Base-by-base conservation (phyloP, 2,113 vertebrate genomes). In the Hippocampus abdominalis region DNA sequence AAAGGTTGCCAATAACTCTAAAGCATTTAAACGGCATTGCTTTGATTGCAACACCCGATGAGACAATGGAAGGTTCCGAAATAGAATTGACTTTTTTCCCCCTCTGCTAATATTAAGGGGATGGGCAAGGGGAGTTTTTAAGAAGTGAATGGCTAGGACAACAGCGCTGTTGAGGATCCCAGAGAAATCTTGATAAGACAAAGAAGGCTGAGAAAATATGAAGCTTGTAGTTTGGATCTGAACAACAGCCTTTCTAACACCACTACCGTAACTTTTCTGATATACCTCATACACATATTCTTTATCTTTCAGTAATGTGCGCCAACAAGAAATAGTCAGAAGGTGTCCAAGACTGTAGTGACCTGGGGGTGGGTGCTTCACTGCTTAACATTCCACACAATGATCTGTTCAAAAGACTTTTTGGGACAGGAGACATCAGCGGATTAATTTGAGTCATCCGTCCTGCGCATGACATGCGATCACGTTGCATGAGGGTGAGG, bases 381-480 rank as follows among this genome's bases (percentile, higher is more conserved):
- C 21, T 64, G 36, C 1, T 20, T 62, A 13, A 70, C 71, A 57
- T 70, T 68, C 74, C 76, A 70, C 10, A 10, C 61, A 16, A 67
- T 39, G 25, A 13, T 46, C 40, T 69, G 2, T 69, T 66, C 36
- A 59, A 53, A 7, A 39, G 72, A 70, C 40, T 64, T 70, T 79
- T 72, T 80, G 61, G 65, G 74, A 68, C 62, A 68, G 56, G 70
- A 66, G 74, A 69, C 62, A 74, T 83, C 77, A 66, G 78, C 29
- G 54, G 57, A 87, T 74, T 78, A 64, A 83, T 81, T 69, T 42
- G 1, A 56, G 15, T 69, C 69, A 82, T 86, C 80, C 74, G 75
- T 88, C 92, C 91, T 85, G 88, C 79, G 85, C 90, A 74, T 93
- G 95, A 95, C 94, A 94, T 93, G 94, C 91, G 87, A 96, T 98